Percentiles rank a stretch among this genome's conserved stretches.
Conservation (phyloP, 2,888 invertebrate genomes). For the Caenorhabditis macrosperma region DNA sequence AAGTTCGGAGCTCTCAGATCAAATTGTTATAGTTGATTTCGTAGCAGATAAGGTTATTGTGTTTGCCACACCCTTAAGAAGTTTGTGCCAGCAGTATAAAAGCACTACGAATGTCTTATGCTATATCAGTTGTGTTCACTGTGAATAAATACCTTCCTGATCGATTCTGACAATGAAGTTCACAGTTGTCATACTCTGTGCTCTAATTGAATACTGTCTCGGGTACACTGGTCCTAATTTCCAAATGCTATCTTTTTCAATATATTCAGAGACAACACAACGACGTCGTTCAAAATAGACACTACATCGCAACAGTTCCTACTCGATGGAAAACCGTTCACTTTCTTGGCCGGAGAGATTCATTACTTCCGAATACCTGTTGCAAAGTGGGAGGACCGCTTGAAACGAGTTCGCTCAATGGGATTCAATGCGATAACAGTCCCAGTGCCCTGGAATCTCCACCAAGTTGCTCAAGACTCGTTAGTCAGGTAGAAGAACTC, state of each 20-base stretch:
- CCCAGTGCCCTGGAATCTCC: slow-evolving; percentile 37
- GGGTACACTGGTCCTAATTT: neutral
- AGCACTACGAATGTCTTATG: neutral
- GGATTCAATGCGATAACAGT: slow-evolving; percentile 51
- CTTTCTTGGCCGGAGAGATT: slow-evolving; percentile 81
- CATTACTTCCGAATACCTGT: slow-evolving; percentile 90
- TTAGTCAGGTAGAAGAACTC: neutral
- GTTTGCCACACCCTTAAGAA: neutral
- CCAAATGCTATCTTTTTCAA: neutral
- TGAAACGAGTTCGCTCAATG: slow-evolving; percentile 84
- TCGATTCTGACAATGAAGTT: neutral
- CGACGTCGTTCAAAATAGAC: slow-evolving; percentile 19
- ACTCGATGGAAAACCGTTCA: slow-evolving; percentile 82
- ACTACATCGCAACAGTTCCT: slow-evolving; percentile 5
- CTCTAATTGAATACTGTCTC: neutral
- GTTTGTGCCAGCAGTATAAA: neutral
- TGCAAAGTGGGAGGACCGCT: slow-evolving; percentile 87
- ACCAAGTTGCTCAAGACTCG: slow-evolving; percentile 27
- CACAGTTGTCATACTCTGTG: neutral
- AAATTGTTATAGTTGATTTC: neutral
- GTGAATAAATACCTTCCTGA: neutral
- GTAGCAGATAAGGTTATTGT: neutral
- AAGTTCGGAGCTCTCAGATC: slow-evolving; percentile 9
- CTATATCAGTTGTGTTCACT: neutral
- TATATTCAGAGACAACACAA: too few relatives aligned